Base-by-base conservation (phyloP, 2,888 invertebrate species). In the Xestobium rufovillosum region DNA sequence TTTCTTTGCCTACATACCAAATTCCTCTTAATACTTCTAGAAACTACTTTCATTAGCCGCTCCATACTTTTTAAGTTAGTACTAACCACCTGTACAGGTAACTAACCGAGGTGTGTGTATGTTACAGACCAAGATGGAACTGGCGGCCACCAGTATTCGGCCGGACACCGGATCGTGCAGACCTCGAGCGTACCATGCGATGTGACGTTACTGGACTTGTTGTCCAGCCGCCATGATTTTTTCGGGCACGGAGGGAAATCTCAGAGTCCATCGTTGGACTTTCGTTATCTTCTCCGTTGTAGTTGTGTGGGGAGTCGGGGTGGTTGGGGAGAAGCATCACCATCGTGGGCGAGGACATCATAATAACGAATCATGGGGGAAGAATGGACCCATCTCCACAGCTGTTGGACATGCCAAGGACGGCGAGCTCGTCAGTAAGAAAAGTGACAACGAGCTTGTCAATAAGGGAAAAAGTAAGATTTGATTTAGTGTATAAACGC, bases 401-500 rank as follows among this genome's bases (percentile, higher is more conserved):
- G 23, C n/a, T n/a, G n/a, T 19, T 19, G 23, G 6, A 6, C 36
- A 38, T 26, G 31, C 31, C 4, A 39, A 26, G 26, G 34, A 38
- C 25, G 23, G 34, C 27, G 13, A 25, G 4, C 42, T 28, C 36
- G 34, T 41, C 44, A 38, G 25, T 44, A 33, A 41, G 31, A 56
- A 58, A 28, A 52, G 53, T 44, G 59, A 61, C 14, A 48, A 51
- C 4, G 60, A 61, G 45, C 56, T 59, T 42, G 47, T 55, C 44
- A 59, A 55, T 36, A 63, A 61, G 49, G 62, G 60, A 43, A 63
- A 61, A 54, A 63, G 63, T 63, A 59, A 62, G 63, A 57, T 30
- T 19, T 6, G 23, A n/a, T n/a, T n/a, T n/a, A n/a, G n/a, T n/a
- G n/a, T n/a, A n/a, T n/a, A n/a, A n/a, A n/a, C n/a, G n/a, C n/a